Percentiles rank a stretch among this genome's conserved stretches.
phyloP scores from a whole-genome alignment of 1,140 invertebrate genomes.

The Drosophila jambulina region DNA sequence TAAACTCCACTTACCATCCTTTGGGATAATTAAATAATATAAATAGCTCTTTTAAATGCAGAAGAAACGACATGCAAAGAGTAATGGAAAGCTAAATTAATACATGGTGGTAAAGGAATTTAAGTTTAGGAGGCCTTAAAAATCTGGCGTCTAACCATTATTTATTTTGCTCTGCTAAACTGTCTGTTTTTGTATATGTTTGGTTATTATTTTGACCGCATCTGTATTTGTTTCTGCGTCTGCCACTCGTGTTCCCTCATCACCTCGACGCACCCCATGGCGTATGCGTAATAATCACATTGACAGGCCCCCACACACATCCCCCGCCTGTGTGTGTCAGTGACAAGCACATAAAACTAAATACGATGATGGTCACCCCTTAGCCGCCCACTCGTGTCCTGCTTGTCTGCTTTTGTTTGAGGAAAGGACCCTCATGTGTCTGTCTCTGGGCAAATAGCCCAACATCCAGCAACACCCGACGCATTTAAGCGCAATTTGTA shows the following conservation, averaged over 20 bases:
- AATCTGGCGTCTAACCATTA: neutral
- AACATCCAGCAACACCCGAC: constrained; percentile 22
- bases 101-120: neutral
- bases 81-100: neutral
- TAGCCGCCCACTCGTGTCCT: constrained; percentile 19
- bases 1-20: neutral
- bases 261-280: constrained; percentile 44
- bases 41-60: neutral
- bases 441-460: constrained; percentile 43
- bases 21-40: neutral
- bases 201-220: neutral
- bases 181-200: neutral
- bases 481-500: constrained; percentile 72
- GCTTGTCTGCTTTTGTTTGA: constrained; percentile 48
- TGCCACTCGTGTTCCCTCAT: constrained; percentile 43
- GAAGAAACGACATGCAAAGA: neutral
- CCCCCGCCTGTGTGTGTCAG: constrained; percentile 38
- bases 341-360: constrained; percentile 74
- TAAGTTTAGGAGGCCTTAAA: neutral
- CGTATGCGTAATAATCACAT: constrained; percentile 72
- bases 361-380: constrained; percentile 47
- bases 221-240: constrained; percentile 17
- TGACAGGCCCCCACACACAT: constrained; percentile 31
- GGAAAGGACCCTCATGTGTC: constrained; percentile 47
- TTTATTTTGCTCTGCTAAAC: neutral